phyloP scores from a whole-genome alignment of 2,113 vertebrate species.

The Myiopsitta monachus region DNA sequence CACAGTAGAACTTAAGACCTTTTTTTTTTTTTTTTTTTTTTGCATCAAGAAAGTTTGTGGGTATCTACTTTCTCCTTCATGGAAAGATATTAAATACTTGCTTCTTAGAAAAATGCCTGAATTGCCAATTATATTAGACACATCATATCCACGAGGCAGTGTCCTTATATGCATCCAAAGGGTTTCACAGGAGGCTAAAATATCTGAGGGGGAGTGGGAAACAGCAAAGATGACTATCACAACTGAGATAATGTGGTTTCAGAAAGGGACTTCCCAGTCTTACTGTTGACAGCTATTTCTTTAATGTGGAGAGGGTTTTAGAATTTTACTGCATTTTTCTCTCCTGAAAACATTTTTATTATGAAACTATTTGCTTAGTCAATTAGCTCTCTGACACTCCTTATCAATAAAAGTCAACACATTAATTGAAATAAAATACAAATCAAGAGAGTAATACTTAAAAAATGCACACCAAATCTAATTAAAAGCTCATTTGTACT shows the following conservation, averaged over 20 bases:
- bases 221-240: not conserved
- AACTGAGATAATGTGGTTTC: not conserved
- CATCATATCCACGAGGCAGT: not conserved
- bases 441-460: not conserved
- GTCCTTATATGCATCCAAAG: not conserved
- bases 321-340: not conserved
- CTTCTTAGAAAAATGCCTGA: not conserved
- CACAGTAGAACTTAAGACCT: not conserved
- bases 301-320: not conserved
- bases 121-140: not conserved
- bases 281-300: not conserved
- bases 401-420: not conserved
- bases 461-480: not conserved
- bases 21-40: not conserved
- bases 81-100: not conserved
- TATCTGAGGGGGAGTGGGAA: not conserved
- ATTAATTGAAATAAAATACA: not conserved
- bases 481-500: not conserved
- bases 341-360: not conserved
- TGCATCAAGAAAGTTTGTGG: not conserved
- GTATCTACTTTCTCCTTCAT: not conserved
- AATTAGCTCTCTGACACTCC: not conserved
- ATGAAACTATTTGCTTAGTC: not conserved
- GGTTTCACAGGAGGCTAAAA: not conserved
- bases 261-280: not conserved